Base-by-base conservation (phyloP, 1,140 invertebrate genomes). In the Hyposmocoma kahamanoa region DNA sequence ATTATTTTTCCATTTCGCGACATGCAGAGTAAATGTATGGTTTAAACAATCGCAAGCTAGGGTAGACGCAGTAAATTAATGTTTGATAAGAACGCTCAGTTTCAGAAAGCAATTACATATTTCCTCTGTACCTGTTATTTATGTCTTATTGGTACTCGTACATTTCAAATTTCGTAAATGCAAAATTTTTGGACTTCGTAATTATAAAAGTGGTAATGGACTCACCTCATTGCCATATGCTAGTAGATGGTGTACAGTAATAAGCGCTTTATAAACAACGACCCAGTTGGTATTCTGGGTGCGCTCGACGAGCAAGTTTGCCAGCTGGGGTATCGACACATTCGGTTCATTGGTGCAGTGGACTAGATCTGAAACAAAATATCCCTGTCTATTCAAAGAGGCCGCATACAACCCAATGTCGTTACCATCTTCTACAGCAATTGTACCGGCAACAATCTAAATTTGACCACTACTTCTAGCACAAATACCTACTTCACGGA, bases 281-380 rank as follows among this genome's bases (percentile, higher is more conserved):
- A 98, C 96, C 98, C 98, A 99, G 81, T 96, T 98, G 59, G 94
- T 92, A 88, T 97, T 97, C 85, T 99, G 97, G 50, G 97, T 98
- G 62, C 98, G 89, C 87, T 99, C 98, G 74, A 99, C 97, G 58
- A 99, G 90, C 56, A 99, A 89, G 90, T 99, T 99, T 46, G 98
- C 98, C 86, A 99, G 88, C 83, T 98, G 97, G 73, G 98, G 98
- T 87, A 99, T 99, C 39, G 97, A 99, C 13, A 99, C 97, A 88
- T 99, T 99, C 24, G 98, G 97, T 87, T 99, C 98, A 87, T 99
- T 98, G 77, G 98, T 99, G 89, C 98, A 99, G 77, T 99, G 97
- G 67, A 99, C 92, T 86, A 99, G 90, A 93, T 99, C 98, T 99
- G 92, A 13, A 36, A 36, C 15, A 36, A n/a, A 36, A 36, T 8